Percentiles rank a stretch among this genome's conserved stretches.
Evolutionary conservation across 2,888 invertebrate genomes (phyloP).

Genomic region (Cecidostiba fungosa): DNA sequence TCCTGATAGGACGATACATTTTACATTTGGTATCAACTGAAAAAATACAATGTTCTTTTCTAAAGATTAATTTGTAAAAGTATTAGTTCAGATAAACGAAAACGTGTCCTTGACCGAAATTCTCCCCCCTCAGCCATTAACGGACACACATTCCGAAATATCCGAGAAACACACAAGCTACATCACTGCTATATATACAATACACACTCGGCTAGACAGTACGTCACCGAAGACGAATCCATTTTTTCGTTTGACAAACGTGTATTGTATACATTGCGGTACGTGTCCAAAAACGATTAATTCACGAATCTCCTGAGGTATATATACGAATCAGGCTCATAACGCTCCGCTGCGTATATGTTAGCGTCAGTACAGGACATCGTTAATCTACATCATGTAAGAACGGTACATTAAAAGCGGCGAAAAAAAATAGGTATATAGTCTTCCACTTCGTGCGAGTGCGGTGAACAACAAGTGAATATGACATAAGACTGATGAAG

Average conservation of each 20-base stretch:
- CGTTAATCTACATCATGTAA: constrained; percentile 19
- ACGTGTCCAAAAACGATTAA: not conserved
- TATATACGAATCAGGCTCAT: not conserved
- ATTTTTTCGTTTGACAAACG: not conserved
- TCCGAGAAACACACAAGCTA: too few relatives aligned
- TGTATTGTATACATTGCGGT: not conserved
- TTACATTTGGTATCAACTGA: too few relatives aligned
- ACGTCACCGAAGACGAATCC: not conserved
- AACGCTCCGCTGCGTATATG: not conserved
- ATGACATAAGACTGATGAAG: not conserved
- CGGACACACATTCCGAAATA: not conserved
- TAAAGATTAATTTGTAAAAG: too few relatives aligned
- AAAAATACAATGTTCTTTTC: too few relatives aligned
- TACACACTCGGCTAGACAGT: not conserved
- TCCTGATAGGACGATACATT: too few relatives aligned
- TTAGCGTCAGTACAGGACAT: not conserved
- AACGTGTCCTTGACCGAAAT: too few relatives aligned
- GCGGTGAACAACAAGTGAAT: not conserved
- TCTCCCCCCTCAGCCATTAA: too few relatives aligned
- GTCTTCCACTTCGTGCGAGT: not conserved
- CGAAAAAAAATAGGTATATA: not conserved
- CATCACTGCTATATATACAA: not conserved
- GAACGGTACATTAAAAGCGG: not conserved
- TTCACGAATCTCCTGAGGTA: not conserved
- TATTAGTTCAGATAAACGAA: too few relatives aligned